Conservation (phyloP, 2,888 invertebrate species). For the Drosophila koepferae region DNA sequence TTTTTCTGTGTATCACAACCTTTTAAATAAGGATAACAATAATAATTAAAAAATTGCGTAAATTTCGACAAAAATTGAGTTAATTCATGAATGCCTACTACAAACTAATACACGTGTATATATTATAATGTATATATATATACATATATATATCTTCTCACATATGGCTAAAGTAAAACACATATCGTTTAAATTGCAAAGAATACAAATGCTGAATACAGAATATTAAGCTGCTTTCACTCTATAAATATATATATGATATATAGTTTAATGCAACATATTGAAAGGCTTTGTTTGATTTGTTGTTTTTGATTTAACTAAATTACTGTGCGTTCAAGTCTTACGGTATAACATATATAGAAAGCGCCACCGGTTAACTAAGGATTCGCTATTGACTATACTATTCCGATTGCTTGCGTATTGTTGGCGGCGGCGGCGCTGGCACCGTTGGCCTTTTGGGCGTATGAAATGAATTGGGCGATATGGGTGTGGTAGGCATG, state of each 20-base stretch:
- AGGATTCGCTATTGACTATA: conserved; percentile 43
- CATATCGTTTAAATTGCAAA: conserved; percentile 70
- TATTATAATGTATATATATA: conserved; percentile 26
- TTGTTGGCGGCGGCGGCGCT: conserved; percentile 81
- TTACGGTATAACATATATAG: conserved; percentile 47
- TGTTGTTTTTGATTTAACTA: conserved; percentile 27
- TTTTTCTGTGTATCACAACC: conserved; percentile 72
- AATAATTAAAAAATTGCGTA: conserved; percentile 34
- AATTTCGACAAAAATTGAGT: conserved; percentile 68
- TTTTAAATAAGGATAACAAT: conserved; percentile 73
- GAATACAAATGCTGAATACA: conserved; percentile 79
- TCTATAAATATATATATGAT: conserved; percentile 27
- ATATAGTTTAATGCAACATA: conserved; percentile 46
- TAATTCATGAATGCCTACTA: conserved; percentile 59
- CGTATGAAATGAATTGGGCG: conserved; percentile 79
- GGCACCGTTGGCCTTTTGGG: conserved; percentile 83
- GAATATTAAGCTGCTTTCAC: conserved; percentile 47
- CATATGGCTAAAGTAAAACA: conserved; percentile 70
- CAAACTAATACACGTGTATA: conserved; percentile 55
- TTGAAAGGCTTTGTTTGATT: conserved; percentile 46
- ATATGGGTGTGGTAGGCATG: conserved; percentile 79
- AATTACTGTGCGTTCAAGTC: conserved; percentile 71
- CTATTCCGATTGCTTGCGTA: conserved; percentile 77
- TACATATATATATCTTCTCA: conserved; percentile 48
- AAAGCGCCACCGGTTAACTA: conserved; percentile 49